These are phyloP conservation scores for Atlantisia rogersi DNA, from an alignment of 2,113 vertebrate species.

Conservation along the genomic window DNA sequence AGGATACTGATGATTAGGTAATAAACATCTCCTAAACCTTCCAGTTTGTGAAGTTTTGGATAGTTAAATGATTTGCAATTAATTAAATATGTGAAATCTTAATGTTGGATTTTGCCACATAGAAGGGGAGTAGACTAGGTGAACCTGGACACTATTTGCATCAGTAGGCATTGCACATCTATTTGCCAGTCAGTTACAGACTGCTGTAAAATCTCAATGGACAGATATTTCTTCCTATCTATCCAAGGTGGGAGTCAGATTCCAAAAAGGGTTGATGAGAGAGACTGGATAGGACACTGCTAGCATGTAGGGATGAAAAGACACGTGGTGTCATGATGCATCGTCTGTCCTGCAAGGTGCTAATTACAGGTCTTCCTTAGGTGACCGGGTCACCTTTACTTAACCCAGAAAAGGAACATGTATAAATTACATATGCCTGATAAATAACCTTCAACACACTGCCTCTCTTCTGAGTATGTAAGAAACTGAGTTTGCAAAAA, in stretches of 20 bases:
- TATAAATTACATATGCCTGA: background rate
- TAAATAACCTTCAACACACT: background rate
- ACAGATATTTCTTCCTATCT: background rate
- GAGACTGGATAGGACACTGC: background rate
- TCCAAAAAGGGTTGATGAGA: background rate
- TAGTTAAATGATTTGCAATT: background rate
- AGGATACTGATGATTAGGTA: background rate
- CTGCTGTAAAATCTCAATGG: background rate
- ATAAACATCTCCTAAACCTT: background rate
- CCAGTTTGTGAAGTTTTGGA: background rate
- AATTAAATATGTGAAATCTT: background rate
- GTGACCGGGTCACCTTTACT: background rate
- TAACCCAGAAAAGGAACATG: background rate
- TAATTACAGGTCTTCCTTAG: background rate
- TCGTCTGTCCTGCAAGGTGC: too few relatives aligned
- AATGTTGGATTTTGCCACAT: background rate
- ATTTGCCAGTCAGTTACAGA: background rate
- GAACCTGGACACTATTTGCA: background rate
- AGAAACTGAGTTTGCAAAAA: background rate
- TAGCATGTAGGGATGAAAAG: background rate
- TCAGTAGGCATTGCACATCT: background rate
- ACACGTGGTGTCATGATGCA: accelerated
- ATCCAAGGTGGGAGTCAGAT: background rate
- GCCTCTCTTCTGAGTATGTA: background rate
- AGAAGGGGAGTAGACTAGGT: background rate